These are phyloP conservation scores for Temnothorax curvispinosus DNA, from an alignment of 1,140 invertebrate genomes.

Conservation along the genomic window DNA sequence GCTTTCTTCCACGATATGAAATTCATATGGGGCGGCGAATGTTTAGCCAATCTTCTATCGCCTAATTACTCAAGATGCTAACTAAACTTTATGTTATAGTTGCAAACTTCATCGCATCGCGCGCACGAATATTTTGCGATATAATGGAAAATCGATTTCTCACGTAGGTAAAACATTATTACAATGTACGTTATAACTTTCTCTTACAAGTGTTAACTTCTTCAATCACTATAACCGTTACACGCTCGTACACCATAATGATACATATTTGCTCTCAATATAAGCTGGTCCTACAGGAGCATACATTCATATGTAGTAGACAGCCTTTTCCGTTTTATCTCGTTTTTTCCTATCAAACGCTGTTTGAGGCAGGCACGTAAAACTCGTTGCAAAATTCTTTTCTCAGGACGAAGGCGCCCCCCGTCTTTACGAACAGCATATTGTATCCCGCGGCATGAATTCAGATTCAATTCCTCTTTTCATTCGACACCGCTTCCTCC, in stretches of 20 bases:
- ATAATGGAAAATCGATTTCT: constrained; percentile 38
- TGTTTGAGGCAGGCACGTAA: constrained; percentile 46
- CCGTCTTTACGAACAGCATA: constrained; percentile 55
- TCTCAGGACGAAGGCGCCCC: neutral
- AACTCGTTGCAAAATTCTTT: constrained; percentile 47
- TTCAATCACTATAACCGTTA: neutral
- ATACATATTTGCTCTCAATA: constrained; percentile 8
- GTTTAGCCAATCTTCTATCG: neutral
- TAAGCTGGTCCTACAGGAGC: neutral
- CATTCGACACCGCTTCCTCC: constrained; percentile 49
- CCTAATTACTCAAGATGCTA: neutral
- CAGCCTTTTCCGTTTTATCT: constrained; percentile 24
- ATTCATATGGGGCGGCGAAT: neutral
- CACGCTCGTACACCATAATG: neutral
- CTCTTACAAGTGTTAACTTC: constrained; percentile 12
- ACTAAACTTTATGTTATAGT: neutral
- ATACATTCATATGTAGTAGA: neutral
- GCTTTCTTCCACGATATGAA: constrained; percentile 24
- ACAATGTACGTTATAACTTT: neutral
- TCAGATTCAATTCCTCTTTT: constrained; percentile 58
- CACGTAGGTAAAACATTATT: neutral
- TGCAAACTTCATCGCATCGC: neutral
- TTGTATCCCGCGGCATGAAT: constrained; percentile 59
- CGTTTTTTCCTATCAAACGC: constrained; percentile 37
- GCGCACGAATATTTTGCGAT: neutral